Percentiles rank a stretch among this genome's conserved stretches.
Conservation (phyloP, 2,113 vertebrate species). For the Hiodon tergisus region DNA sequence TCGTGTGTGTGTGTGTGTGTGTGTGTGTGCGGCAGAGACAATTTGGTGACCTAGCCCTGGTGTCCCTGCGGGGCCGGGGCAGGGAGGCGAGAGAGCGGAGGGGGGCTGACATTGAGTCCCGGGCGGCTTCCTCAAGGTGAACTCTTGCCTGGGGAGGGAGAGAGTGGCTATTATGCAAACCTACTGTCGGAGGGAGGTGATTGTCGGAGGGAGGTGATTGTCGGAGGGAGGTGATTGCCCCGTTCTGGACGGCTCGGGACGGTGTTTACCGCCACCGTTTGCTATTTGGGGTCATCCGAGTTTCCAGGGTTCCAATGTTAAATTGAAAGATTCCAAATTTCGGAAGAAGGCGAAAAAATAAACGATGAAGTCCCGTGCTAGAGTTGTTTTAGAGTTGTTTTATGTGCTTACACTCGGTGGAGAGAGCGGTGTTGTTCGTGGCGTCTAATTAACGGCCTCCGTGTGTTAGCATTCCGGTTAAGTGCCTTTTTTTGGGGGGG, state of each 20-base stretch:
- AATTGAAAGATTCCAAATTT: slow-evolving; percentile 41
- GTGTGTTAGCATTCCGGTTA: slow-evolving; percentile 36
- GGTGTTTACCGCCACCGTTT: slow-evolving; percentile 41
- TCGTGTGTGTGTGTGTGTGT: neutral
- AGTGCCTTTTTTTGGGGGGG: slow-evolving; percentile 37
- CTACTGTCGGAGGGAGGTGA: slow-evolving; percentile 14
- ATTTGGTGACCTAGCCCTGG: slow-evolving; percentile 67
- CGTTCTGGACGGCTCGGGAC: slow-evolving; percentile 36
- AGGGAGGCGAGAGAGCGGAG: slow-evolving; percentile 39
- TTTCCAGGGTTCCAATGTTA: slow-evolving; percentile 34
- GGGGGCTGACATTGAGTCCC: slow-evolving; percentile 50
- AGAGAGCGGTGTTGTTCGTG: slow-evolving; percentile 35
- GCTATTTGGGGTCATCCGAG: slow-evolving; percentile 35
- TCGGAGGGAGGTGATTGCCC: slow-evolving; percentile 14
- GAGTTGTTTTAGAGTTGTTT: slow-evolving; percentile 37
- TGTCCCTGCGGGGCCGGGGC: slow-evolving; percentile 53
- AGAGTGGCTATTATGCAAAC: slow-evolving; percentile 60
- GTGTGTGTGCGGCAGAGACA: slow-evolving; percentile 46
- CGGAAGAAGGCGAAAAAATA: slow-evolving; percentile 20
- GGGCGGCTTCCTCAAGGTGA: slow-evolving; percentile 58
- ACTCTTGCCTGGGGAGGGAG: slow-evolving; percentile 51
- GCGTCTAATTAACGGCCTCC: slow-evolving; percentile 60
- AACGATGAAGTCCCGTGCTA: neutral
- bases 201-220: slow-evolving; percentile 14
- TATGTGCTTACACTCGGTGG: slow-evolving; percentile 38